A percentile compares a stretch with the other conserved stretches of the same genome.
These are phyloP conservation scores for Hafferia zeledoni DNA, from an alignment of 2,797 vertebrate genomes.

Conservation along the genomic window DNA sequence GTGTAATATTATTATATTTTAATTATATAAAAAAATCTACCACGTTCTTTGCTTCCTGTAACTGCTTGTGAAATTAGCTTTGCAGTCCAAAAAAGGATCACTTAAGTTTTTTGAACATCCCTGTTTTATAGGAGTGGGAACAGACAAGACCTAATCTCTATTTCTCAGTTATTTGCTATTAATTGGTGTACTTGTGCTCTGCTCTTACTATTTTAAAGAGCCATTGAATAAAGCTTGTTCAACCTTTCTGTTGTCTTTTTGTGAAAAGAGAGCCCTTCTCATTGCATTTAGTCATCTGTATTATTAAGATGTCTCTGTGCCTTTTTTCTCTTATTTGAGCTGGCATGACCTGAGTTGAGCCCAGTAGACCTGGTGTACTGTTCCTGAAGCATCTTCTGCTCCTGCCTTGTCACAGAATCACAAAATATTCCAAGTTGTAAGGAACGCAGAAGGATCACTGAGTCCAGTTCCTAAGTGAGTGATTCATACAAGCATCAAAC, in stretches of 20 bases:
- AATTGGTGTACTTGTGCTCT: background rate
- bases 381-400: background rate
- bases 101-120: background rate
- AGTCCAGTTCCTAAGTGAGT: background rate
- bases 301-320: background rate
- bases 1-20: background rate
- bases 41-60: background rate
- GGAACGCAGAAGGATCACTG: background rate
- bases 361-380: rapidly evolving
- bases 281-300: background rate
- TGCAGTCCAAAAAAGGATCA: background rate
- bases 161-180: background rate
- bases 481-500: background rate
- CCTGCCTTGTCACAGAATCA: background rate
- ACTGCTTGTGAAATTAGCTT: background rate
- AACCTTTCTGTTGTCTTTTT: background rate
- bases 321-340: background rate
- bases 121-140: background rate
- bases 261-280: background rate
- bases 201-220: background rate
- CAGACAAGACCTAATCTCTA: background rate
- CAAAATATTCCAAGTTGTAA: background rate
- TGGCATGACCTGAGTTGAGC: background rate
- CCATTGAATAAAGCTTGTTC: background rate
- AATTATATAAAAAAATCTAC: background rate